Evolutionary conservation across 2,797 vertebrate genomes (phyloP), one percentile per base, ranked within the genome.

Genomic region (Masticophis lateralis): DNA sequence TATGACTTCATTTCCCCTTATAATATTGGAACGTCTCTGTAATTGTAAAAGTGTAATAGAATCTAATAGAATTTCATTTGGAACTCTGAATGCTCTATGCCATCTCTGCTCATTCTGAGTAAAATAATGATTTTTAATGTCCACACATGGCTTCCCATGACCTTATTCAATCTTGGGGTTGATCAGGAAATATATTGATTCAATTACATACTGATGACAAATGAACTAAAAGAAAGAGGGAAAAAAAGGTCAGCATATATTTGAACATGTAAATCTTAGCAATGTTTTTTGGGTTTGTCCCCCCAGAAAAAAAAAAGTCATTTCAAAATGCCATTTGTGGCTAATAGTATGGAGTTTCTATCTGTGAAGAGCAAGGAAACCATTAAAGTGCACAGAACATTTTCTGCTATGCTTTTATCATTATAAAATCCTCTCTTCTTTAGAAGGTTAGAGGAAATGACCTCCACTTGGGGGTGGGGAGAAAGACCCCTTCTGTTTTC

Each of bases 11-110:
- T 99, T 99, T 99, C 99, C 98, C 98, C 98, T 98, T 99, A 98
- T 99, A 99, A 99, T 99, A 99, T 99, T 98, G 98, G 98, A 98
- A 98, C 98, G 98, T 99, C 98, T 99, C 98, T 99, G 99, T 99
- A 99, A 99, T 99, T 99, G 99, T 99, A 99, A 99, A 99, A 99
- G 98, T 99, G 99, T 99, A 99, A 99, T 99, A 99, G 99, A 99
- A 98, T 99, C 98, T 99, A 99, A 99, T 99, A 99, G 99, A 99
- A 99, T 99, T 99, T 99, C 99, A 99, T 99, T 99, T 99, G 98
- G 98, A 98, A 98, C 98, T 98, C 97, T 98, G 98, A 99, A 99
- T 98, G 98, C 98, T 98, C 98, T 97, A 97, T 98, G 98, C 98
- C 98, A 98, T 98, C 98, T 98, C 98, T 98, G 98, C 98, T 99